These are phyloP conservation scores for Tipula unca DNA, from an alignment of 2,888 invertebrate genomes.

Conservation along the genomic window DNA sequence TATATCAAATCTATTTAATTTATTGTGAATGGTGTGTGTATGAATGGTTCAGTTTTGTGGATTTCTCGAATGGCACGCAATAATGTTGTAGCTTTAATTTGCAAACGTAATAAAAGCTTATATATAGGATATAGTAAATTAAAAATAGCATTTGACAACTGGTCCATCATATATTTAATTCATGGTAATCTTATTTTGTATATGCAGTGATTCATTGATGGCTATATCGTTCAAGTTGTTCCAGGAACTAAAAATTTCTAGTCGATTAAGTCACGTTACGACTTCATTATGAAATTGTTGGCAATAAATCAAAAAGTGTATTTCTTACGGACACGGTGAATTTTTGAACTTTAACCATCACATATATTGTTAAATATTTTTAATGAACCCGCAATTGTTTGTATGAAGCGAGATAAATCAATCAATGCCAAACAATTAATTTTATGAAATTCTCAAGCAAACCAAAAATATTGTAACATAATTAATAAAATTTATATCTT, in stretches of 20 bases:
- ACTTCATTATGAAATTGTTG: neutral
- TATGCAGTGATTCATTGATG: no score
- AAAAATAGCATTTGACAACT: no score
- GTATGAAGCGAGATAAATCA: neutral
- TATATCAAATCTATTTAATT: neutral
- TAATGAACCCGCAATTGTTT: neutral
- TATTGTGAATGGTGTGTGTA: no score
- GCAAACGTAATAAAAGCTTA: no score
- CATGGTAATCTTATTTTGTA: no score
- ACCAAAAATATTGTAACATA: neutral
- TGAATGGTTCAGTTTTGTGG: neutral
- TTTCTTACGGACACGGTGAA: neutral
- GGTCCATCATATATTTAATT: no score
- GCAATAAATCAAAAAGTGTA: neutral
- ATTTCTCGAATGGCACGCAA: neutral
- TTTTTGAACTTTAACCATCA: neutral
- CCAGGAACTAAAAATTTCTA: no score
- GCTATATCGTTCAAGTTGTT: neutral
- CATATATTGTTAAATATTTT: neutral
- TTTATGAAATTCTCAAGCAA: neutral
- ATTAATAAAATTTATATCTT: neutral
- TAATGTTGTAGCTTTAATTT: no score
- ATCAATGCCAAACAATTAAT: neutral
- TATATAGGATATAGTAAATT: no score
- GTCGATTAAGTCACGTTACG: neutral